phyloP scores from a whole-genome alignment of 2,888 invertebrate genomes.

The Pachymerium ferrugineum region DNA sequence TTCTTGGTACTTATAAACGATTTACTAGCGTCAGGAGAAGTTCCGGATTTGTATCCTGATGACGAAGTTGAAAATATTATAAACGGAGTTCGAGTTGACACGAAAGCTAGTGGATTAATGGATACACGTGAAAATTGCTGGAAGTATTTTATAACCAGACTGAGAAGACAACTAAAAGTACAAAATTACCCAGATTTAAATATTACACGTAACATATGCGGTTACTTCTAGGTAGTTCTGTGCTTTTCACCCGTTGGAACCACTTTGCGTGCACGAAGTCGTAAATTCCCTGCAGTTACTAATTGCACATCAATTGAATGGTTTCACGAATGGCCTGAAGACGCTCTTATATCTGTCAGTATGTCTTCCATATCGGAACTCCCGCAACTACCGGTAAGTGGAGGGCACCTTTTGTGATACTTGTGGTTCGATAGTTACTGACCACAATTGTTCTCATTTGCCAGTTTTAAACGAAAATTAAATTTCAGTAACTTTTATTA shows the following conservation, averaged over 20 bases:
- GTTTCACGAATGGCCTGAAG: conserved; percentile 77
- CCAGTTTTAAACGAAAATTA: too few species aligned
- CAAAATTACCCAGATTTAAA: too few species aligned
- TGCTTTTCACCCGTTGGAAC: conserved; percentile 90
- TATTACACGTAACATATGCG: too few species aligned
- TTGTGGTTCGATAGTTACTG: too few species aligned
- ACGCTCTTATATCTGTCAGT: too few species aligned
- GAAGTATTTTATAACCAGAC: conserved; percentile 95
- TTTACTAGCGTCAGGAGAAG: conserved; percentile 83
- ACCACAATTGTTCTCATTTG: too few species aligned
- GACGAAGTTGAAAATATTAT: conserved; percentile 81
- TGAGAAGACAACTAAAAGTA: conserved; percentile 62
- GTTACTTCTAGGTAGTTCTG: conserved; percentile 78
- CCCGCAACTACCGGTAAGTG: too few species aligned
- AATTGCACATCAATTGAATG: conserved; percentile 50
- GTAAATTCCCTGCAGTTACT: conserved; percentile 49
- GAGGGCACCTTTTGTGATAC: too few species aligned
- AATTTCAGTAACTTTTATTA: too few species aligned
- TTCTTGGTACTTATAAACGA: conserved; percentile 90
- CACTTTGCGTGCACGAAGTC: conserved; percentile 63
- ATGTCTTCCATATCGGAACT: too few species aligned
- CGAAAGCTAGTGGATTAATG: conserved; percentile 78
- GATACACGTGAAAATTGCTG: conserved; percentile 94
- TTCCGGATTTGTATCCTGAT: conserved; percentile 73
- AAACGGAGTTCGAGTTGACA: conserved; percentile 57